phyloP scores from a whole-genome alignment of 2,888 invertebrate species.

The Troglohyphantes excavatus region DNA sequence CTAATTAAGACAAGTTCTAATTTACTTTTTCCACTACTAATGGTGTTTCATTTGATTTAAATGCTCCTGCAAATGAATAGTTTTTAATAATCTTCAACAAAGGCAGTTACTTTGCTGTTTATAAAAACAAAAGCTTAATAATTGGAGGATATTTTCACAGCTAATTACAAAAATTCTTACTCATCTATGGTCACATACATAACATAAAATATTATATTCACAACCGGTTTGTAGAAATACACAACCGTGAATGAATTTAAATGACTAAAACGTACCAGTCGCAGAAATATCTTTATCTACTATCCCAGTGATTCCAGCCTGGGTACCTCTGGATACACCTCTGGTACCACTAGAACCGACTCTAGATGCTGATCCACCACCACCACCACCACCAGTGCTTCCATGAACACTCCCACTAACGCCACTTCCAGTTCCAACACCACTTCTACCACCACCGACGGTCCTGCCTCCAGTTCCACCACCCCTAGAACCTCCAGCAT shows the following conservation, averaged over 20 bases:
- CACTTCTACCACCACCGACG: constrained; percentile 1
- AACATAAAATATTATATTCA: background rate
- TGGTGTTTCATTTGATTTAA: too few species aligned
- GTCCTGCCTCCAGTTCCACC: background rate
- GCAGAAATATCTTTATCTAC: constrained; percentile 73
- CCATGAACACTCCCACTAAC: background rate
- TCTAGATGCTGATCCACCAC: constrained; percentile 15
- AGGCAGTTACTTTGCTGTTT: too few species aligned
- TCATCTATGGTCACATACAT: too few species aligned
- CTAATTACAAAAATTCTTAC: too few species aligned
- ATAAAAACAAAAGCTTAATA: too few species aligned
- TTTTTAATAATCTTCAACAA: too few species aligned
- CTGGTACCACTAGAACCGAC: constrained; percentile 9
- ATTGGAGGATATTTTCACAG: too few species aligned
- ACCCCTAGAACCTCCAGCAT: background rate
- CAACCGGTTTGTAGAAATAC: background rate
- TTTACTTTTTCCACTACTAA: too few species aligned
- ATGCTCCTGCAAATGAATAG: too few species aligned
- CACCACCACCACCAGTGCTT: background rate
- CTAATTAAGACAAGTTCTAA: too few species aligned
- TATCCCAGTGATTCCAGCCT: constrained; percentile 68
- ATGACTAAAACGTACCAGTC: constrained; percentile 61
- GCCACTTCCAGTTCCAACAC: constrained; percentile 14
- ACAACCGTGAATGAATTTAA: background rate
- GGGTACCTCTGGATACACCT: constrained; percentile 27